Evolutionary conservation across 2,113 vertebrate species (phyloP).

Genomic region (Lota lota): DNA sequence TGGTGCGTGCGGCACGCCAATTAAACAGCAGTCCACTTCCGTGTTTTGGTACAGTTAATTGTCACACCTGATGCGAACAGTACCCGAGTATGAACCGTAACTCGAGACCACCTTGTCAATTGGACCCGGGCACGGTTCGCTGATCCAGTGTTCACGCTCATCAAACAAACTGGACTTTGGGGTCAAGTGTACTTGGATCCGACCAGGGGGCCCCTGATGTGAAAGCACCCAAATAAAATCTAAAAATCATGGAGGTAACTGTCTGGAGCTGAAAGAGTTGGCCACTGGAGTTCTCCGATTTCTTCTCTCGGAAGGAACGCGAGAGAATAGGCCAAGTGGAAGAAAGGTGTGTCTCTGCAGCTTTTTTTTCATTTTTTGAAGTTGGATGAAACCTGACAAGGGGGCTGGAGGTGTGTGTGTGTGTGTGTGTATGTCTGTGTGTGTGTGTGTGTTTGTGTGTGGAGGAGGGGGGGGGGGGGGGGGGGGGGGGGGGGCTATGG

Average conservation of each 20-base stretch:
- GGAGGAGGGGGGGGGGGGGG: background rate
- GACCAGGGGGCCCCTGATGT: no score
- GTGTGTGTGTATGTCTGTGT: no score
- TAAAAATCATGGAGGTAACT: conserved; percentile 31
- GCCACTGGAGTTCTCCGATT: conserved; percentile 17
- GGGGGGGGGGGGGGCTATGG: conserved; percentile 3
- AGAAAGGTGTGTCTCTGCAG: conserved; percentile 45
- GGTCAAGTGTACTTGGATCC: no score
- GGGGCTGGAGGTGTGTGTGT: background rate
- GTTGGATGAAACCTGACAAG: conserved; percentile 47
- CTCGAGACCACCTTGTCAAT: no score
- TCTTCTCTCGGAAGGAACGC: background rate
- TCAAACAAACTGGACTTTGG: no score
- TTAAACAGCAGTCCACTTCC: no score
- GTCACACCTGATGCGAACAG: no score
- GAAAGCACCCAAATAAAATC: conserved; percentile 20
- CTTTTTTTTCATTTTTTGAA: conserved; percentile 43
- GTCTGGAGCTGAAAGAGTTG: conserved; percentile 25
- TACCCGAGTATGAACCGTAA: no score
- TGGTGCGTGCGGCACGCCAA: no score
- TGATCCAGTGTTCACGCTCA: no score
- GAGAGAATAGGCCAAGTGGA: conserved; percentile 38
- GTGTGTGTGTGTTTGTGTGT: background rate
- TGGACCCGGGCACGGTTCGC: no score
- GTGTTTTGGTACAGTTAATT: no score